Conservation (phyloP, 2,797 vertebrate genomes). For the Liparis tanakae region DNA sequence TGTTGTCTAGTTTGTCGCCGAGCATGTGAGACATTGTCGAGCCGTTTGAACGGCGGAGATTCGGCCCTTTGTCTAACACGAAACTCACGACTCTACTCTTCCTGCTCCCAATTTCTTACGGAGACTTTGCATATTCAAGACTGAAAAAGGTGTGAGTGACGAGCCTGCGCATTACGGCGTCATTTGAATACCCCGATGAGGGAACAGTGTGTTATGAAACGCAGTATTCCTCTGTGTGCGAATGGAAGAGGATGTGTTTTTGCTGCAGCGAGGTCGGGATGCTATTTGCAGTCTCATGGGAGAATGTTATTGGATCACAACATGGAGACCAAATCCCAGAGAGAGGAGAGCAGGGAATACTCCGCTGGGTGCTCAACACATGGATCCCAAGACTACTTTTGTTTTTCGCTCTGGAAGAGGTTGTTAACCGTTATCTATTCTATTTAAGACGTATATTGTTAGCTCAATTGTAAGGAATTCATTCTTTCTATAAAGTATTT, state of each 20-base stretch:
- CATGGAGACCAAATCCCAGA: constrained; percentile 64
- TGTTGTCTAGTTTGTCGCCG: constrained; percentile 52
- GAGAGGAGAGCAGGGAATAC: constrained; percentile 39
- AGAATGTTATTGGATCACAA: constrained; percentile 60
- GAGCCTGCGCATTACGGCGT: constrained; percentile 5
- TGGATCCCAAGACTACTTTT: constrained; percentile 30
- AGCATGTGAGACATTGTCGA: constrained; percentile 37
- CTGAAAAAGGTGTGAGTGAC: constrained; percentile 23
- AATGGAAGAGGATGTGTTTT: constrained; percentile 57
- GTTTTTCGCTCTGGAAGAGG: constrained; percentile 31
- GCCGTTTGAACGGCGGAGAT: constrained; percentile 33
- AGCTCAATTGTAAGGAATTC: not conserved
- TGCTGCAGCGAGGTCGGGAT: constrained; percentile 52
- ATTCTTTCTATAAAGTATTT: not conserved
- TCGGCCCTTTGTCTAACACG: not conserved
- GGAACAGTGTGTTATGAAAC: constrained; percentile 43
- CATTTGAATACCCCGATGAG: constrained; percentile 46
- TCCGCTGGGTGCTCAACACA: constrained; percentile 49
- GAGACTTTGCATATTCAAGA: not conserved
- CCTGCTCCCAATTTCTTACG: not conserved
- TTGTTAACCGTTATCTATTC: constrained; percentile 14
- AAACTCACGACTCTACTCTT: not conserved
- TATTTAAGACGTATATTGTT: constrained; percentile 15
- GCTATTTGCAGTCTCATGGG: constrained; percentile 60
- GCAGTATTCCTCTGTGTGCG: constrained; percentile 53